These are phyloP conservation scores for Matsumurasca onukii DNA, from an alignment of 1,140 invertebrate species.

Conservation along the genomic window DNA sequence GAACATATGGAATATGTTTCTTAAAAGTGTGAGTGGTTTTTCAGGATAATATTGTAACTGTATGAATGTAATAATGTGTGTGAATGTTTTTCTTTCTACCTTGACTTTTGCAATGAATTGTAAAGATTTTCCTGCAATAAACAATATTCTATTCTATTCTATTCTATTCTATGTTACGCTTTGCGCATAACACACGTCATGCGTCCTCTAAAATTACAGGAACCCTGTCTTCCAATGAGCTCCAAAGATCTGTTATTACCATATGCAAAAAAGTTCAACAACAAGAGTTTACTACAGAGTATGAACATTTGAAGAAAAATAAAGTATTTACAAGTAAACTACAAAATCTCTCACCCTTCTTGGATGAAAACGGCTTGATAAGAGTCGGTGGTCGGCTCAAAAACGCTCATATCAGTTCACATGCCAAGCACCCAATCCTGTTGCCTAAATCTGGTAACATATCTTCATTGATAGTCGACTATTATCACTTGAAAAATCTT, in stretches of 20 bases:
- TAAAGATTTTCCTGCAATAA: too few relatives aligned
- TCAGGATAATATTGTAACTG: too few relatives aligned
- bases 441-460: neutral
- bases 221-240: neutral
- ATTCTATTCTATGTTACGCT: neutral
- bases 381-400: neutral
- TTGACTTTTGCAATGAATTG: too few relatives aligned
- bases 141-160: too few relatives aligned
- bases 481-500: neutral
- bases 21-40: too few relatives aligned
- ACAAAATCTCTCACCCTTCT: neutral
- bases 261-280: neutral
- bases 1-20: too few relatives aligned
- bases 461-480: neutral
- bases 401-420: neutral
- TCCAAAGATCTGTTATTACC: neutral
- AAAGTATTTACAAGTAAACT: neutral
- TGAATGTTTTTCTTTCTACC: too few relatives aligned
- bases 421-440: neutral
- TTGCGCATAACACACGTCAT: neutral
- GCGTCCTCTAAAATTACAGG: neutral
- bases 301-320: neutral
- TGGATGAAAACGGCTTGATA: slow-evolving; percentile 5
- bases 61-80: too few relatives aligned
- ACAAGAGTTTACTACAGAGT: neutral